Base-by-base conservation (phyloP, 2,113 vertebrate genomes). In the Triplophysa siluroides region DNA sequence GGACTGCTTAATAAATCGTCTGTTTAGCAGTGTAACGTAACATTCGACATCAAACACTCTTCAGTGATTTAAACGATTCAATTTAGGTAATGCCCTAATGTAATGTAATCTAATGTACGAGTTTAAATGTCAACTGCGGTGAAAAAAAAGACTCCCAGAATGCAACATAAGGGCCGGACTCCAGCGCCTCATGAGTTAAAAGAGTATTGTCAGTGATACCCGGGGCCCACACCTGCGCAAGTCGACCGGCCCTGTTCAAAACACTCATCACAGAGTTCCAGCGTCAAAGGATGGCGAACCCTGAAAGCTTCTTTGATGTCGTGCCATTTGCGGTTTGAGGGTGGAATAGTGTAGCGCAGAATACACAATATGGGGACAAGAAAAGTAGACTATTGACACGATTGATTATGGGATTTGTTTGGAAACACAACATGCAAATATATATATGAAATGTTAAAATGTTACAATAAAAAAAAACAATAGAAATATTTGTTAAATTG, bases 241-340 rank as follows among this genome's bases (percentile, higher is more conserved):
- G 26, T 62, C 65, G n/a, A 56, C 56, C 21, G 58, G 65, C 45
- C 33, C 77, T 79, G 76, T 78, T 85, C 80, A 64, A 78, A 79
- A 83, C 80, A 84, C 83, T 81, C 80, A 83, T 74, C 70, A 86
- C 76, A 71, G 80, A 78, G 88, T 23, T 18, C 77, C 78, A 2
- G 85, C 88, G 86, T 86, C 90, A 88, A 89, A 89, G 86, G 84
- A 83, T 86, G 86, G 88, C 88, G 89, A 92, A 91, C 81, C 77
- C 89, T 83, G 50, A n/a, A 4, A 68, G 86, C 10, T 80, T 2
- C 83, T 92, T 91, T 93, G 90, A 92, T 88, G 90, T 92, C 14
- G 14, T 33, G 29, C 78, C 78, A 74, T 85, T 63, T 86, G 89
- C 87, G 87, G 87, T 89, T 87, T 85, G 19, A 80, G 78, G 50